Conservation (phyloP, 1,140 invertebrate species). For the Anthonomus grandis region DNA sequence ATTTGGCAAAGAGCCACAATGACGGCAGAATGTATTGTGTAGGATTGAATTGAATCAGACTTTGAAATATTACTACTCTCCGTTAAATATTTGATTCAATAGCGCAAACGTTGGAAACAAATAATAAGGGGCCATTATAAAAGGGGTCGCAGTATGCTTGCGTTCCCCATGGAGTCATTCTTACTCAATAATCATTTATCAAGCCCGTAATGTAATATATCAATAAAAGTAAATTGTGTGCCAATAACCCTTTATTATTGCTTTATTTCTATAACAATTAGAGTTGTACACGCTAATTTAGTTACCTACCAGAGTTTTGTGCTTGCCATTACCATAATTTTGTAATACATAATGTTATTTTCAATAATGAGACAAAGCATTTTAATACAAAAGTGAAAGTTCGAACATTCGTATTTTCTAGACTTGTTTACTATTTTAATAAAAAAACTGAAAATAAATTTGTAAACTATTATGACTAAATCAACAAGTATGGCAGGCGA, state of each 20-base stretch:
- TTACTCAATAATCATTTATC: constrained; percentile 33
- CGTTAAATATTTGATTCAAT: constrained; percentile 30
- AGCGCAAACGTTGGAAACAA: constrained; percentile 21
- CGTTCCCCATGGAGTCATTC: constrained; percentile 12
- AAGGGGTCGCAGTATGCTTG: constrained; percentile 14
- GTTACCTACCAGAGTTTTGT: too few relatives aligned
- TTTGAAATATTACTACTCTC: constrained; percentile 22
- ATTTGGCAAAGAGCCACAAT: constrained; percentile 22
- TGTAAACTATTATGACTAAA: too few relatives aligned
- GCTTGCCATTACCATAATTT: too few relatives aligned
- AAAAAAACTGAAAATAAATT: too few relatives aligned
- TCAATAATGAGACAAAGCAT: too few relatives aligned
- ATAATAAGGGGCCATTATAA: constrained; percentile 20
- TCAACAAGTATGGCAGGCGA: too few relatives aligned
- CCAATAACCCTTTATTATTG: constrained; percentile 9
- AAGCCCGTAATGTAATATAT: constrained; percentile 25
- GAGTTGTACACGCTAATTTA: too few relatives aligned
- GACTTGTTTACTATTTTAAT: too few relatives aligned
- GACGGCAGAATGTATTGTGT: constrained; percentile 16
- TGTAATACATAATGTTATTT: too few relatives aligned
- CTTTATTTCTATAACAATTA: constrained; percentile 6
- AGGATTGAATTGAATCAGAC: constrained; percentile 25
- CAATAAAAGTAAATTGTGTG: constrained; percentile 32
- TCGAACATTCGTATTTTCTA: too few relatives aligned
- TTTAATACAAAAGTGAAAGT: too few relatives aligned